Conservation (phyloP, 2,888 invertebrate genomes). For the Celastrina argiolus region DNA sequence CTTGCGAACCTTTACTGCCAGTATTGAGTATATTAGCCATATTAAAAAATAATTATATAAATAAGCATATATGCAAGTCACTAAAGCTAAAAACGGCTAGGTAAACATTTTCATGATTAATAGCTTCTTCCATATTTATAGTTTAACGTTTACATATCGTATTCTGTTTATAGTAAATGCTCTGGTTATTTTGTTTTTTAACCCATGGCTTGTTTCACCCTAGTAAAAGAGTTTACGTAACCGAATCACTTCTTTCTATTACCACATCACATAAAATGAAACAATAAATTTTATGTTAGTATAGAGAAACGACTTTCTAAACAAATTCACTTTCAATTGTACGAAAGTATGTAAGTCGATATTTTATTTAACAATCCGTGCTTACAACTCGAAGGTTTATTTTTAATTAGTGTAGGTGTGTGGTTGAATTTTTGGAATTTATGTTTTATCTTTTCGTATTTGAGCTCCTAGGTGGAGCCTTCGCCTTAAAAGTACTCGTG, state of each 20-base stretch:
- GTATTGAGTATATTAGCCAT: no score
- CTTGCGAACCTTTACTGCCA: no score
- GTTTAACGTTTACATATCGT: no score
- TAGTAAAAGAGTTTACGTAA: background rate
- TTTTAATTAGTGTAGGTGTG: background rate
- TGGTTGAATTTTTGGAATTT: background rate
- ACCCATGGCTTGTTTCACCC: background rate
- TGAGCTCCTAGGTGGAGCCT: background rate
- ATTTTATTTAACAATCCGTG: conserved; percentile 1
- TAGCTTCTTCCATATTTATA: no score
- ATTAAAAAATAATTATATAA: no score
- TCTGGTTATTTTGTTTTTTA: no score
- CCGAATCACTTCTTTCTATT: background rate
- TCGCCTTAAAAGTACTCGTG: no score
- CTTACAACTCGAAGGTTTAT: background rate
- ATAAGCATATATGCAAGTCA: no score
- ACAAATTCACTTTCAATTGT: conserved; percentile 18
- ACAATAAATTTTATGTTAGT: conserved; percentile 1
- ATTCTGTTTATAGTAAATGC: no score
- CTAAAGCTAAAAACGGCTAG: no score
- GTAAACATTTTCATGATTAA: no score
- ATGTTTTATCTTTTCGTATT: background rate
- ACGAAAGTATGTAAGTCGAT: conserved; percentile 13
- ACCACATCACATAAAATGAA: background rate
- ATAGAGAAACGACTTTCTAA: conserved; percentile 17